Base-by-base conservation (phyloP, 2,888 invertebrate genomes). In the Cataglyphis rosenhaueri region DNA sequence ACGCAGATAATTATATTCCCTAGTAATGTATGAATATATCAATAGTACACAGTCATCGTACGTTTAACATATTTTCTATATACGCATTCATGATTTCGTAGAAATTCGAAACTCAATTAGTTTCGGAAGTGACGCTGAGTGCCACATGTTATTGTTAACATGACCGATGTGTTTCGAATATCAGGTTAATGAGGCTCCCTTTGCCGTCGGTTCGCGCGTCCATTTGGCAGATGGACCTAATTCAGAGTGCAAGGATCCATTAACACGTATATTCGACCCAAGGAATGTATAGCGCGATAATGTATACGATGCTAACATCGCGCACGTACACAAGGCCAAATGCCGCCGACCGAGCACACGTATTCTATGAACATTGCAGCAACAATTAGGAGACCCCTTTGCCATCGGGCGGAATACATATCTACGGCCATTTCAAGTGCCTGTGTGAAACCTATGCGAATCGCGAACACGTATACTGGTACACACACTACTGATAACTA, bases 151-250 rank as follows among this genome's bases (percentile, higher is more conserved):
- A 81, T 86, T 84, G 86, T 85, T 74, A 78, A 66, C 32, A 65
- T 61, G 59, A 64, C 55, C 66, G 82, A 81, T 74, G 82, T 59
- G 84, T 85, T 83, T 48, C 81, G 79, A 64, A 61, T 79, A 79
- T 71, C 84, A 55, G 61, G 86, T 84, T 86, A 89, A 89, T 89
- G 84, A 87, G 86, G 81, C 68, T 81, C 76, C 81, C 75, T 84
- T 73, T 75, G 82, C 85, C 85, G 48, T 61, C 76, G 81, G 70
- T 83, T 64, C 78, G 76, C 83, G 81, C 83, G 84, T 87, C 89
- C 89, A 89, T 89, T 87, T 89, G 83, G 89, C 86, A 89, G 87
- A 89, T 89, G 88, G 86, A 87, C 87, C 88, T 89, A 89, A 89
- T 86, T 89, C 87, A 81, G 65, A 85, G 84, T 86, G 85, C 86